Evolutionary conservation across 2,888 invertebrate species (phyloP).

Genomic region (Brenthis ino): DNA sequence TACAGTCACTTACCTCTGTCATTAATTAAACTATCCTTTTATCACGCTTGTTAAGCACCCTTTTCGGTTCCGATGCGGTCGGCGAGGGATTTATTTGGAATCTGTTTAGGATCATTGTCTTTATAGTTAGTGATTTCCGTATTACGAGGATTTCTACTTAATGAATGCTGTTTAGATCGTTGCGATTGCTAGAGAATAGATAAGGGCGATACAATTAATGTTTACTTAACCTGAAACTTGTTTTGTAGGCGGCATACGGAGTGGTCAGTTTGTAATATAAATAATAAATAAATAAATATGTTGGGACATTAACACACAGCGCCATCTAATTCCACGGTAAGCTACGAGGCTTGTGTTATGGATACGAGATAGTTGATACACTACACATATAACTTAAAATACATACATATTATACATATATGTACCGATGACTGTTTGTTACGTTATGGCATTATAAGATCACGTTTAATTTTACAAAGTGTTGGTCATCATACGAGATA

Average conservation of each 20-base stretch:
- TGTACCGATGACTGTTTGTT: too few relatives aligned
- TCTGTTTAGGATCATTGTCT: conserved; percentile 41
- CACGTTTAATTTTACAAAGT: too few relatives aligned
- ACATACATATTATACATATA: too few relatives aligned
- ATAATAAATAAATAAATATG: too few relatives aligned
- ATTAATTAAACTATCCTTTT: conserved; percentile 39
- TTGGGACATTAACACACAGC: too few relatives aligned
- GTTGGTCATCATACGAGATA: too few relatives aligned
- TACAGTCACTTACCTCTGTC: conserved; percentile 35
- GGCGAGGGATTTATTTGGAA: conserved; percentile 39
- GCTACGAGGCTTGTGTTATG: too few relatives aligned
- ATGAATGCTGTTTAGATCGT: conserved; percentile 41
- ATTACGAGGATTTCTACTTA: conserved; percentile 39
- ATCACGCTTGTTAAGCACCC: conserved; percentile 40
- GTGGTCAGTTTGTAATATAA: neutral
- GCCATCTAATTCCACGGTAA: too few relatives aligned
- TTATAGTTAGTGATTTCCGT: conserved; percentile 39
- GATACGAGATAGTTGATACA: too few relatives aligned
- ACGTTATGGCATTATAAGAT: too few relatives aligned
- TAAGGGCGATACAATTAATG: conserved; percentile 35
- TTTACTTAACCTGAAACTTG: conserved; percentile 36
- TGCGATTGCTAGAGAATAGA: conserved; percentile 33
- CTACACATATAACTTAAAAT: too few relatives aligned
- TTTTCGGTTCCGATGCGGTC: conserved; percentile 34
- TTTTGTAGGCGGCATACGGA: conserved; percentile 4